A percentile compares a stretch with the other conserved stretches of the same genome.
Conservation (phyloP, 2,797 vertebrate species). For the Sebastes ruberrimus region DNA sequence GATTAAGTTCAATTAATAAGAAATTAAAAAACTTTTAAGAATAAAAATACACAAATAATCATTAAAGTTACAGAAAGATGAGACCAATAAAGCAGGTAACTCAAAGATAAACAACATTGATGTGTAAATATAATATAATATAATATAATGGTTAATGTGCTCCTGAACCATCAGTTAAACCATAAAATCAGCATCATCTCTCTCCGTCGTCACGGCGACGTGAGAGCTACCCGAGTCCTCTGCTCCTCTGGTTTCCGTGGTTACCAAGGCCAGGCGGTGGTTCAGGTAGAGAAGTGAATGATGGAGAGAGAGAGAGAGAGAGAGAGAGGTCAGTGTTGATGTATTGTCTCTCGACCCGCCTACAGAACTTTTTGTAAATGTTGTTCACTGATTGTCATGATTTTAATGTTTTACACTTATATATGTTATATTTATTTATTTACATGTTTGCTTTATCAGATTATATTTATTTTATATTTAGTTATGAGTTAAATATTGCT, state of each 20-base stretch:
- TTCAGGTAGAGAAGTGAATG: slow-evolving; percentile 28
- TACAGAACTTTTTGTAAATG: too few relatives aligned
- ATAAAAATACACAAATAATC: neutral
- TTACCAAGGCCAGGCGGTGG: slow-evolving; percentile 60
- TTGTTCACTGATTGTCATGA: too few relatives aligned
- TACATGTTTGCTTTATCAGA: neutral
- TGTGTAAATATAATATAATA: too few relatives aligned
- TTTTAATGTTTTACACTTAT: too few relatives aligned
- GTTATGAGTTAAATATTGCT: neutral
- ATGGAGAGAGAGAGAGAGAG: neutral
- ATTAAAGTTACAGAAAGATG: neutral
- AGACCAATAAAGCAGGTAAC: neutral
- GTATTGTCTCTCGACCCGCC: too few relatives aligned
- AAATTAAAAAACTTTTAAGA: too few relatives aligned
- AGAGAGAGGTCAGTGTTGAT: too few relatives aligned
- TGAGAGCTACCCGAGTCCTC: neutral
- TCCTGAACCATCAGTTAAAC: neutral
- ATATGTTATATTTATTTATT: too few relatives aligned
- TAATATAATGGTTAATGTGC: too few relatives aligned
- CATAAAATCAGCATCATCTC: neutral
- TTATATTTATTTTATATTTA: neutral
- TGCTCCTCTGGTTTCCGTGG: slow-evolving; percentile 53
- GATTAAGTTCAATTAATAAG: too few relatives aligned
- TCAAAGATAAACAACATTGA: neutral
- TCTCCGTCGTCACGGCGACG: neutral